Percentiles rank a stretch among this genome's conserved stretches.
Evolutionary conservation across 2,113 vertebrate species (phyloP).

Genomic region (Helogale parvula): DNA sequence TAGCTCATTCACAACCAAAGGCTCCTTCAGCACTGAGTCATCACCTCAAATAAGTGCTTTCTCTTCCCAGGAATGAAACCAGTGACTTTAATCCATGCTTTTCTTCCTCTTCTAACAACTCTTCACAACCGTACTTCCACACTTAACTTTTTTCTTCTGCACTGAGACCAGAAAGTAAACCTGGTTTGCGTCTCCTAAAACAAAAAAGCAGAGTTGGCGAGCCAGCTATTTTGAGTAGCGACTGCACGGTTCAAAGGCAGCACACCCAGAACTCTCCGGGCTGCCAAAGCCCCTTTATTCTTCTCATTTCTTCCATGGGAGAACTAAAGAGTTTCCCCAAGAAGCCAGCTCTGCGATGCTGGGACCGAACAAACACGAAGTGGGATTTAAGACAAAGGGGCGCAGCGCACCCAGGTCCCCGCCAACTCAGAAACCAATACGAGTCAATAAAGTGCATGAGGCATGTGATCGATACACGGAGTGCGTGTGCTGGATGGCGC

Average conservation of each 20-base stretch:
- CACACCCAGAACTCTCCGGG: neutral
- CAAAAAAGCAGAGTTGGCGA: constrained; percentile 31
- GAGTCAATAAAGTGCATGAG: neutral
- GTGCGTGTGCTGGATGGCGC: constrained; percentile 68
- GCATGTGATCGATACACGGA: constrained; percentile 48
- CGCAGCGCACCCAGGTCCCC: neutral
- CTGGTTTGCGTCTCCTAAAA: constrained; percentile 43
- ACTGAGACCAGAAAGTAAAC: constrained; percentile 57
- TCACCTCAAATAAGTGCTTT: constrained; percentile 67
- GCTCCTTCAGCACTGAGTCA: constrained; percentile 70
- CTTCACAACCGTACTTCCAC: constrained; percentile 43
- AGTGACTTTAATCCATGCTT: constrained; percentile 47
- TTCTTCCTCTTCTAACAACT: constrained; percentile 68
- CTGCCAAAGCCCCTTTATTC: neutral
- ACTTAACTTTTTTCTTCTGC: neutral
- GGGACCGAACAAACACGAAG: neutral
- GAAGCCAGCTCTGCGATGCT: neutral
- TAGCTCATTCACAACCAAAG: constrained; percentile 51
- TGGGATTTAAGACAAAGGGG: neutral
- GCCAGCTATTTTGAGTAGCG: neutral
- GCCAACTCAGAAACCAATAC: neutral
- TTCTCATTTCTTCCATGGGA: neutral
- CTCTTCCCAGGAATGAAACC: constrained; percentile 62
- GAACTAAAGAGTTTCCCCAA: neutral
- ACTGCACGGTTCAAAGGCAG: neutral